phyloP scores from a whole-genome alignment of 2,113 vertebrate genomes.

The Hippoglossus stenolepis region DNA sequence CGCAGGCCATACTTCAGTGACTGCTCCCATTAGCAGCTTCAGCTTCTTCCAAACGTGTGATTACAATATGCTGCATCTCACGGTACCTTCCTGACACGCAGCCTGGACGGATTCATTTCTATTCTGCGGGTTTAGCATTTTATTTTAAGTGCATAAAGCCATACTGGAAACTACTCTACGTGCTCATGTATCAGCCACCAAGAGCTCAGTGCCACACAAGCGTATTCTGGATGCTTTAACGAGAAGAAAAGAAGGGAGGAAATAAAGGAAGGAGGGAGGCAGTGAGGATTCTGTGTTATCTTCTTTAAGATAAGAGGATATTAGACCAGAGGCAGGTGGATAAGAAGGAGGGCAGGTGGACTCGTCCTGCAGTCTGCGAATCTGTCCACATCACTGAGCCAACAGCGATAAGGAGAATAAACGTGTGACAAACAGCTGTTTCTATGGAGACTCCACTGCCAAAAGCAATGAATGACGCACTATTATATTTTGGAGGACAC shows the following conservation, averaged over 20 bases:
- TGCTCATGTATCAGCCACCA: neutral
- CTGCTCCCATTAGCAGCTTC: constrained; percentile 27
- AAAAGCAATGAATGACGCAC: too few relatives aligned
- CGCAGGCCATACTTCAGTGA: constrained; percentile 24
- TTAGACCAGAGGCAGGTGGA: neutral
- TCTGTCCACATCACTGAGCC: neutral
- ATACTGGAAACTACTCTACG: neutral
- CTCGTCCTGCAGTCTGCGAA: neutral
- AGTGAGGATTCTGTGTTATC: neutral
- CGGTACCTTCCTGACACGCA: constrained; percentile 14
- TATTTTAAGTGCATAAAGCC: neutral
- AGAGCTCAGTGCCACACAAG: neutral
- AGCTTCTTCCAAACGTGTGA: constrained; percentile 47
- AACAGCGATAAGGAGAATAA: neutral
- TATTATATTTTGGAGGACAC: too few relatives aligned
- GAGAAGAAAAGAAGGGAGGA: neutral
- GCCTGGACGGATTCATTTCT: neutral
- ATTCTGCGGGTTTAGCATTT: constrained; percentile 5
- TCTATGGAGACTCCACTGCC: neutral
- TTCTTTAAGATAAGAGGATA: neutral
- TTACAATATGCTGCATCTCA: constrained; percentile 41
- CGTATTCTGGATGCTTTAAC: neutral
- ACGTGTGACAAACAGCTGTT: neutral
- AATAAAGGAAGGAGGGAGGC: neutral
- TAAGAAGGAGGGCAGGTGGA: neutral